phyloP scores from a whole-genome alignment of 1,140 invertebrate genomes.

The Thaumatotibia leucotreta region DNA sequence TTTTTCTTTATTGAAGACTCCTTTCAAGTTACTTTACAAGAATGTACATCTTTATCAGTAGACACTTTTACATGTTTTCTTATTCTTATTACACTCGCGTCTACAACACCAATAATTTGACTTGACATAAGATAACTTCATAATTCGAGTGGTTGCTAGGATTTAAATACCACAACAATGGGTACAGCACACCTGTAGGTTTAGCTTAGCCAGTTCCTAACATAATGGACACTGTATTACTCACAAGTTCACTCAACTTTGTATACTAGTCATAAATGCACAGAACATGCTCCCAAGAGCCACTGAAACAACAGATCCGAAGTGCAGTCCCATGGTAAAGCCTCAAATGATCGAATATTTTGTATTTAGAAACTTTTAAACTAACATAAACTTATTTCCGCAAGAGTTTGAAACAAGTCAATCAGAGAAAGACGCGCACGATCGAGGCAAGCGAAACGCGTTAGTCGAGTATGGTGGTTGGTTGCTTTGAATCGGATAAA shows the following conservation, averaged over 20 bases:
- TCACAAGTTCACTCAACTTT: constrained; percentile 70
- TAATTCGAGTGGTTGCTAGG: constrained; percentile 55
- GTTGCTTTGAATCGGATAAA: neutral
- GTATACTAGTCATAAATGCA: constrained; percentile 27
- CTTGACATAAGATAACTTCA: constrained; percentile 16
- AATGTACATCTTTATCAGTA: neutral
- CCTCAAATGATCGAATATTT: neutral
- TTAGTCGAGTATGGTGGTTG: constrained; percentile 11
- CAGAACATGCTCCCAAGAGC: neutral
- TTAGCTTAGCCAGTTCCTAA: constrained; percentile 43
- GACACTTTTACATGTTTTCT: neutral
- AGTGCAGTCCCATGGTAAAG: neutral
- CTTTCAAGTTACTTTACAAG: neutral
- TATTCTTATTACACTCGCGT: neutral
- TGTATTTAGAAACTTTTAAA: constrained; percentile 11
- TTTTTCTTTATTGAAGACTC: neutral
- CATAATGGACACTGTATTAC: constrained; percentile 35
- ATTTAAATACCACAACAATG: constrained; percentile 59
- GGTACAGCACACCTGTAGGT: constrained; percentile 57
- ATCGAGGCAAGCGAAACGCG: constrained; percentile 5
- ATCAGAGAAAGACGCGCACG: constrained; percentile 9
- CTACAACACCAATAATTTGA: neutral
- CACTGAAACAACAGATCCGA: neutral
- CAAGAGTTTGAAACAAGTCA: constrained; percentile 2
- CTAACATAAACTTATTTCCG: constrained; percentile 15